phyloP scores from a whole-genome alignment of 1,140 invertebrate genomes.

The Papilio helenus region DNA sequence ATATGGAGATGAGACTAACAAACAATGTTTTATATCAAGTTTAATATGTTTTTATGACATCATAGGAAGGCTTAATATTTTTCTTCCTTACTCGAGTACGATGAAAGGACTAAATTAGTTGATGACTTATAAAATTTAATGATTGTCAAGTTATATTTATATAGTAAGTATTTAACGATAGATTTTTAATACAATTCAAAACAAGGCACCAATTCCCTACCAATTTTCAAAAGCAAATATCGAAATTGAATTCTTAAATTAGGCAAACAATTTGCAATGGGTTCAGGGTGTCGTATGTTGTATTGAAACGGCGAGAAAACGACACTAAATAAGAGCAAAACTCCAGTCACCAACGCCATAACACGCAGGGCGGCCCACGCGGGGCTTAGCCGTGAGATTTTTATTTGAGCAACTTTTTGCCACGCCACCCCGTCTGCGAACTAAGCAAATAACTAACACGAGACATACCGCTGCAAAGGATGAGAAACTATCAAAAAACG shows the following conservation, averaged over 20 bases:
- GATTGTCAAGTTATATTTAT: not conserved
- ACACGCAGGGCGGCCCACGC: slow-evolving; percentile 62
- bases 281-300: slow-evolving; percentile 19
- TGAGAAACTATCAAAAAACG: not conserved
- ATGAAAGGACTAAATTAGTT: not conserved
- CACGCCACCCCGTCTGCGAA: slow-evolving; percentile 72
- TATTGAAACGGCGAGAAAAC: slow-evolving; percentile 29
- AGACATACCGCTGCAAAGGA: slow-evolving; percentile 45
- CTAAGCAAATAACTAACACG: slow-evolving; percentile 73
- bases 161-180: not conserved
- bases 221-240: slow-evolving; percentile 15
- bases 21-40: not conserved
- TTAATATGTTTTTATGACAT: not conserved
- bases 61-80: too few species aligned
- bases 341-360: slow-evolving; percentile 54
- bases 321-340: slow-evolving; percentile 53
- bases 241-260: slow-evolving; percentile 35
- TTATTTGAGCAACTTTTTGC: slow-evolving; percentile 79
- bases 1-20: not conserved
- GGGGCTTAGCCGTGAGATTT: slow-evolving; percentile 61
- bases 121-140: too few species aligned
- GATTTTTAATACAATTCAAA: not conserved
- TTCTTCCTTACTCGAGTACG: not conserved
- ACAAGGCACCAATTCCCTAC: not conserved
- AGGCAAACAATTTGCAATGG: slow-evolving; percentile 27